Conservation (phyloP, 2,888 invertebrate genomes). For the Xestia rhomboidea region DNA sequence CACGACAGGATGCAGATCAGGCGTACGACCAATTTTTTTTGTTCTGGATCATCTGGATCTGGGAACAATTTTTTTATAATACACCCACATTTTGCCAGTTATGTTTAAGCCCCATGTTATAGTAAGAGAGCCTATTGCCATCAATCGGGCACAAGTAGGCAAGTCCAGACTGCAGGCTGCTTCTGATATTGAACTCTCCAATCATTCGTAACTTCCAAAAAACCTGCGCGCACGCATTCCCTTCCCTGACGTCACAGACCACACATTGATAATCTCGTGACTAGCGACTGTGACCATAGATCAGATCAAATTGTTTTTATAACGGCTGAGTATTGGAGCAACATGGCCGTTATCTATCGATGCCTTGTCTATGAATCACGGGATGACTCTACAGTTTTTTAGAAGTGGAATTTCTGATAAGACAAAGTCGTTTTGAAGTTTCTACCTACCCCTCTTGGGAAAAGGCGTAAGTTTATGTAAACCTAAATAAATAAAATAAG, state of each 20-base stretch:
- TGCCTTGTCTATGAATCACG: constrained; percentile 45
- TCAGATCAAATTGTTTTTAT: constrained; percentile 66
- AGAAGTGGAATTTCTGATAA: constrained; percentile 17
- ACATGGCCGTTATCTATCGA: constrained; percentile 35
- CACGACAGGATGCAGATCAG: too few relatives aligned
- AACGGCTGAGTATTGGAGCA: constrained; percentile 48
- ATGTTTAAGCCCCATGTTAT: neutral
- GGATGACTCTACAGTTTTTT: constrained; percentile 28
- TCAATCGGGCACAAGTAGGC: neutral
- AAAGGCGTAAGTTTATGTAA: neutral
- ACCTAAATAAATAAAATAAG: too few relatives aligned
- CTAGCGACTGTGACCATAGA: constrained; percentile 49
- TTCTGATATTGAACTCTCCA: neutral
- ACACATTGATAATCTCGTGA: constrained; percentile 66
- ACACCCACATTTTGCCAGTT: neutral
- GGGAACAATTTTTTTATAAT: too few relatives aligned
- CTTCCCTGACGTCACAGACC: constrained; percentile 56
- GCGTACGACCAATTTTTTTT: too few relatives aligned
- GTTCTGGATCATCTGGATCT: too few relatives aligned
- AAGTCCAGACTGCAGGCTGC: neutral
- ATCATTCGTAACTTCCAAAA: neutral
- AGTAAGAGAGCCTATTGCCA: too few relatives aligned
- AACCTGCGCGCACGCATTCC: constrained; percentile 24
- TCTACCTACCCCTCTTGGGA: neutral
- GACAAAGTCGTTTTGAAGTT: neutral